Evolutionary conservation across 2,888 invertebrate genomes (phyloP), one percentile per base, ranked within the genome.

Genomic region (Anthrax anthrax): DNA sequence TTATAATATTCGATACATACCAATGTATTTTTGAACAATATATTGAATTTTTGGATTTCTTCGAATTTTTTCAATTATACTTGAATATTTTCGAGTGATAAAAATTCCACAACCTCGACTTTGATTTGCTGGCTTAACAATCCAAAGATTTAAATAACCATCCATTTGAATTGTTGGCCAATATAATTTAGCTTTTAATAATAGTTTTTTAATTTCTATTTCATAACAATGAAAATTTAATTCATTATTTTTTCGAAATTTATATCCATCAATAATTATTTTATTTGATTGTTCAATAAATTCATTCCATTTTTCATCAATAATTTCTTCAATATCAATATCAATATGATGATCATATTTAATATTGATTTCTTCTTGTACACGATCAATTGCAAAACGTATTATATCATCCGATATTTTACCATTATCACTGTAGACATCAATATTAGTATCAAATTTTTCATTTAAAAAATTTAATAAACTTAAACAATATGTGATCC

Each of bases 11-110:
- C n/a, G n/a, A n/a, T n/a, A n/a, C n/a, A n/a, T 67, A 87, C 88
- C 89, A 53, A 92, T 87, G 60, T 92, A 92, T 70, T 92, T 92
- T 65, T 92, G 91, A 10, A 88, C 78, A 27, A 91, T 79, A 65
- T 83, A 89, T 70, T 80, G 76, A 52, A 73, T 64, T 48, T 72
- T 72, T 42, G 71, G 72, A 45, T 76, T 72, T 45, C 70, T 73
- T 27, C 71, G 71, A 3, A 80, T 64, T 55, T 77, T 69, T 39
- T 77, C 76, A 49, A 81, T 67, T 52, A 91, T 84, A 40, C 81
- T 80, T 48, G 77, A 77, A 48, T 89, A 68, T 52, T 80, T 78
- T 56, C 83, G 80, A 54, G 84, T 82, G 63, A 91, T 77, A 52
- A 78, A 75, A 52, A 92, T 91, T 4, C 90, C 91, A 60, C 81